Conservation (phyloP, 2,797 vertebrate genomes). For the Notamacropus eugenii region DNA sequence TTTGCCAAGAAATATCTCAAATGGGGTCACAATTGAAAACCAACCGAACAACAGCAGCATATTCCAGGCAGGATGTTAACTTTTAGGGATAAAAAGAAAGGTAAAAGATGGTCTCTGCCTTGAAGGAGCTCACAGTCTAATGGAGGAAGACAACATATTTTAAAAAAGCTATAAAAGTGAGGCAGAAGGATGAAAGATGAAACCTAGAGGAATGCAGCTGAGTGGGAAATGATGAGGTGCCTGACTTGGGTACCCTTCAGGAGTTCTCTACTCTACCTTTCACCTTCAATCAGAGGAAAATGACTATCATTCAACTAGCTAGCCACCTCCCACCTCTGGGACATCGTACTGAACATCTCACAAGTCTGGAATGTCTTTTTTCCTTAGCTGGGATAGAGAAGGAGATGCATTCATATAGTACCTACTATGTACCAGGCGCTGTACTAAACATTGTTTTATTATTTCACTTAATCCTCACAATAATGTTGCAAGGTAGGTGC, state of each 20-base stretch:
- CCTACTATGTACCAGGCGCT: not conserved
- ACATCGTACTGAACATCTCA: not conserved
- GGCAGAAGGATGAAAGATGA: not conserved
- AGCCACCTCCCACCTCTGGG: not conserved
- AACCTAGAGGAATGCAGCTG: not conserved
- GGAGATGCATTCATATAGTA: not conserved
- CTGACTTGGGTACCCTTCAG: not conserved
- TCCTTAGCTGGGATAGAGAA: not conserved
- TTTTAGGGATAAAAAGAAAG: not conserved
- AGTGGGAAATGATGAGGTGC: not conserved
- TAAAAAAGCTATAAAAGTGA: not conserved
- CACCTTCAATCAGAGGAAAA: not conserved
- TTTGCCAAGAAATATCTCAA: not conserved
- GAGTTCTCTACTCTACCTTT: not conserved
- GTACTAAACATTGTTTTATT: not conserved
- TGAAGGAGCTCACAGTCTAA: not conserved
- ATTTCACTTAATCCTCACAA: not conserved
- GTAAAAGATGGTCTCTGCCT: not conserved
- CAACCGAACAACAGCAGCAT: not conserved
- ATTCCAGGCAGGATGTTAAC: not conserved
- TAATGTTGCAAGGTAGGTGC: not conserved
- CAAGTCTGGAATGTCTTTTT: not conserved
- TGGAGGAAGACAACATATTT: not conserved
- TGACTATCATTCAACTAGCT: not conserved
- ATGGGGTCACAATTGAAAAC: not conserved